Evolutionary conservation across 2,888 invertebrate species (phyloP).

Genomic region (Amphipoea oculea): DNA sequence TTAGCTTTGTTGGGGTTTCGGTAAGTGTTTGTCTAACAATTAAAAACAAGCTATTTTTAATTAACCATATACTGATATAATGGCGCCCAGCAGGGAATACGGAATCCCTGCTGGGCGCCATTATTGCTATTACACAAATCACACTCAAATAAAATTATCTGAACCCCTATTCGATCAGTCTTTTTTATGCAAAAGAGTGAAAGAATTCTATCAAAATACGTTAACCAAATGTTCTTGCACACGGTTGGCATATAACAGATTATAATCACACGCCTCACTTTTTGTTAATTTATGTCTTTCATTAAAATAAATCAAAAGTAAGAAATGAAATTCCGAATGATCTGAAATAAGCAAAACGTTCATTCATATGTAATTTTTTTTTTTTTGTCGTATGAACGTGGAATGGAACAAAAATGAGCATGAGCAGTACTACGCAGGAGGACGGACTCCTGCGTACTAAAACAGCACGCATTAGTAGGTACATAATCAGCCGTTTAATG

Average conservation of each 20-base stretch:
- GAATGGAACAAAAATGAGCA: background rate
- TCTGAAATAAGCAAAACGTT: background rate
- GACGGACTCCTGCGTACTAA: background rate
- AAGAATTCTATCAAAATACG: background rate
- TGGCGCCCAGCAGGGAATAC: background rate
- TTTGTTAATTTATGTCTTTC: background rate
- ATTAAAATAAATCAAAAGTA: background rate
- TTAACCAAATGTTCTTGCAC: background rate
- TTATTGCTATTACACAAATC: background rate
- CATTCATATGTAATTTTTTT: background rate
- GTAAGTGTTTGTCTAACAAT: conserved; percentile 89
- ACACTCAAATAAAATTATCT: background rate
- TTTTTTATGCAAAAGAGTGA: background rate
- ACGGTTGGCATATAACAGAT: background rate
- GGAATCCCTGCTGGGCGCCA: conserved; percentile 12
- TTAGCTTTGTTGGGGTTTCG: conserved; percentile 96
- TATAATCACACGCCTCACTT: background rate
- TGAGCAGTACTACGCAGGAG: no score
- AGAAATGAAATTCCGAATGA: background rate
- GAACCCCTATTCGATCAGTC: background rate
- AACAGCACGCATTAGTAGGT: background rate
- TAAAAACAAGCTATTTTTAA: background rate
- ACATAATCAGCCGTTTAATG: background rate
- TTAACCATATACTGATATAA: background rate
- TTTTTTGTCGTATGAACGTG: background rate